Evolutionary conservation across 2,113 vertebrate species (phyloP), one percentile per base, ranked within the genome.

Genomic region (Potamarius usumacintae): DNA sequence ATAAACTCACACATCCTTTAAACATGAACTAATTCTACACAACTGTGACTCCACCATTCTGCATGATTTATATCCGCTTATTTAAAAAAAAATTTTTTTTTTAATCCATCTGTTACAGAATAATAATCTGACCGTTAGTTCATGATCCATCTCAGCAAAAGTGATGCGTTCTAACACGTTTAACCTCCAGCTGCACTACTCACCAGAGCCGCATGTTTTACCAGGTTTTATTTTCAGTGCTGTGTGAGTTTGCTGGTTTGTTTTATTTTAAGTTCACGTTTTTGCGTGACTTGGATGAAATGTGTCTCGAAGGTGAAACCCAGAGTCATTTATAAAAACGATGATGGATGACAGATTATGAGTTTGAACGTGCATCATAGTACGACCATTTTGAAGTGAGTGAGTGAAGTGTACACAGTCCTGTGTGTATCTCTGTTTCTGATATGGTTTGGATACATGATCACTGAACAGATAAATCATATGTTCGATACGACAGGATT

Each of bases 101-200:
- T 79, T 82, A 65, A 78, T 58, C 11, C n/a, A n/a, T 57, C 69
- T 53, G 12, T 50, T 14, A 69, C 60, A 30, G 55, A 81, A 27
- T 76, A 58, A 65, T 78, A 14, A 76, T 74, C 79, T 86, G 63
- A 84, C 55, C 12, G 5, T 50, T 42, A 42, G 10, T 12, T 69
- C 52, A 74, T 72, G 82, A 83, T 78, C 83, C 84, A 82, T 84
- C 48, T 87, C 87, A 92, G 92, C 91, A 90, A 88, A 93, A 87
- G 92, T 91, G 94, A 93, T 65, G 60, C 67, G 82, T 85, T 78
- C 34, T 67, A 87, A 84, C 22, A 20, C 58, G 18, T 88, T 30
- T 79, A 80, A 77, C 83, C 48, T 87, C 17, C 71, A 78, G 62
- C 84, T 91, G 53, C 63, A 25, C 30, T 57, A 76, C 88, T 84